Evolutionary conservation across 30 jellyfish, hydroid and myxozoan species (phyloP), one percentile per base, ranked within the genome.

Genomic region (Chrysaora quinquecirrha): DNA sequence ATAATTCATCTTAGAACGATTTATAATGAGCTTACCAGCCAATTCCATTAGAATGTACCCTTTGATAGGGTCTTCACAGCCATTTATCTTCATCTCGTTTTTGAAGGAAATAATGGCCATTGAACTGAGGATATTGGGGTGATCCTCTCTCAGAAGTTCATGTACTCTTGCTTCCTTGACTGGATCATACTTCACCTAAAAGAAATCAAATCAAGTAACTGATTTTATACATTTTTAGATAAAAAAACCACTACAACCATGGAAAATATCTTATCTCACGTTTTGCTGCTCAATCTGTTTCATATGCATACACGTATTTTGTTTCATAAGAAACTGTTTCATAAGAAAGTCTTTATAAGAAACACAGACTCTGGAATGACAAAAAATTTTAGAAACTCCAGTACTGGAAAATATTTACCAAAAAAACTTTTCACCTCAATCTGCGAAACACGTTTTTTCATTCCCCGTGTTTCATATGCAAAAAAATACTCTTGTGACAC

Each of bases 51-150:
- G 52, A 0, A 80, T 21, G 49, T 64, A 48, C 0, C 90, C 90
- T 21, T 32, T 18, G 0, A 64, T 48, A 0, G 22, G n/a, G n/a
- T n/a, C n/a, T n/a, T n/a, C n/a, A n/a, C n/a, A n/a, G 0, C 89
- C 89, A 21, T 43, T 12, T 0, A 32, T 38, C 0, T 21, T 10
- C 34, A 16, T 34, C 3, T 29, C 31, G 23, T 38, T 43, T 0
- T 29, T 43, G 60, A 78, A 46, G 25, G 34, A 6, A 0, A 80
- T 16, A 20, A 64, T 30, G 25, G 82, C 76, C 75, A 63, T 64
- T 16, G 89, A 73, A 48, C 83, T 69, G 3, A 80, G 69, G 25
- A 80, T 35, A 48, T 80, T 80, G 31, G 90, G 90, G 22, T 80
- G 90, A n/a, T 80, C 68, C 11, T 48, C 69, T 4, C 90, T 61